Percentiles rank a stretch among this genome's conserved stretches.
phyloP scores from a whole-genome alignment of 2,113 vertebrate species.

The Paracanthobrama guichenoti region DNA sequence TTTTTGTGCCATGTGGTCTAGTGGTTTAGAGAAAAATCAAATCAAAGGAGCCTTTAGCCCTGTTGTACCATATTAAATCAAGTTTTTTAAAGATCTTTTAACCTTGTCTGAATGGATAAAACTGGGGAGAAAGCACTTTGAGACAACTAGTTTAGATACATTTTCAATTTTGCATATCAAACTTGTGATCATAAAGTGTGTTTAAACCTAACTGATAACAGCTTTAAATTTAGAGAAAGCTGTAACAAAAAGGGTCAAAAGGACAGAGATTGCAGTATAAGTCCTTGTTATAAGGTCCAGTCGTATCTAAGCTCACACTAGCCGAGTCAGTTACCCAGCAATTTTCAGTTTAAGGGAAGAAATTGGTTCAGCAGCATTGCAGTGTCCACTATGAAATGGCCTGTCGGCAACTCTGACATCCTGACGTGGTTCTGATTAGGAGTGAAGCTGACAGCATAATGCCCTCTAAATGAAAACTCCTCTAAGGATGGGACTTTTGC shows the following conservation, averaged over 20 bases:
- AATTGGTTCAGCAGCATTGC: neutral
- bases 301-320: neutral
- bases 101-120: neutral
- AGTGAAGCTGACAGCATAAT: neutral
- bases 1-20: too few species aligned
- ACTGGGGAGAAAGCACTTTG: neutral
- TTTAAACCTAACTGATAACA: neutral
- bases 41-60: too few species aligned
- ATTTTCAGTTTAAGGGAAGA: neutral
- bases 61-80: too few species aligned
- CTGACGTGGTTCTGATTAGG: slow-evolving; percentile 9
- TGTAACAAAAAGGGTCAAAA: neutral
- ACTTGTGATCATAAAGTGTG: neutral
- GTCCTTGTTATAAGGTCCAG: neutral
- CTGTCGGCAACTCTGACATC: slow-evolving; percentile 1
- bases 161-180: neutral
- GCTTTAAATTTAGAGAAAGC: neutral
- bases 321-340: neutral
- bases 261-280: neutral
- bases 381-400: slow-evolving; percentile 12
- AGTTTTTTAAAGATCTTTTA: neutral
- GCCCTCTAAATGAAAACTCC: neutral
- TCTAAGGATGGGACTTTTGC: neutral
- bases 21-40: too few species aligned
- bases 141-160: neutral